Conservation (phyloP, 2,797 vertebrate genomes). For the Gastrophryne carolinensis region DNA sequence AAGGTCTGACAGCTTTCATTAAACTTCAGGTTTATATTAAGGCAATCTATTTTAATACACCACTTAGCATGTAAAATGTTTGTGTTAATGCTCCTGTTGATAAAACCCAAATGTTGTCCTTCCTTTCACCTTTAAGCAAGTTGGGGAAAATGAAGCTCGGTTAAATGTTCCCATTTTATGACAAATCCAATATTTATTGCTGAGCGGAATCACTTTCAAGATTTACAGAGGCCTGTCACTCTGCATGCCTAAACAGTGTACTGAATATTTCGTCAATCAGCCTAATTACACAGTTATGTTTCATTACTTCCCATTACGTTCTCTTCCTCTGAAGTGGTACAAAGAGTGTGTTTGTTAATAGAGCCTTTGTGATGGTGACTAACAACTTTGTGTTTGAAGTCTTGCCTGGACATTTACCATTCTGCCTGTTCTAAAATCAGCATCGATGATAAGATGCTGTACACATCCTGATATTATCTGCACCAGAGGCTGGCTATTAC, state of each 20-base stretch:
- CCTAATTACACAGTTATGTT: slow-evolving; percentile 50
- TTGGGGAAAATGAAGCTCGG: background rate
- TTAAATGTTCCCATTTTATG: slow-evolving; percentile 25
- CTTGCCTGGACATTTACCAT: slow-evolving; percentile 36
- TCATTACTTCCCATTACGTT: slow-evolving; percentile 50
- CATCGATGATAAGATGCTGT: slow-evolving; percentile 33
- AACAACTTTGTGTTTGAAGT: slow-evolving; percentile 47
- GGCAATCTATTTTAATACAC: too few relatives aligned
- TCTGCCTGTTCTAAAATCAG: slow-evolving; percentile 13
- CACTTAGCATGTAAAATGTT: too few relatives aligned
- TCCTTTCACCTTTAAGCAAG: slow-evolving; percentile 13
- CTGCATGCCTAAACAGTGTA: slow-evolving; percentile 40
- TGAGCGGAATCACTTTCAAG: slow-evolving; percentile 33
- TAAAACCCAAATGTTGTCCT: slow-evolving; percentile 4
- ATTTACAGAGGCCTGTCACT: slow-evolving; percentile 41
- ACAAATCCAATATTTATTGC: slow-evolving; percentile 45
- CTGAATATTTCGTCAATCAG: slow-evolving; percentile 45
- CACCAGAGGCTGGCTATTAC: slow-evolving; percentile 1
- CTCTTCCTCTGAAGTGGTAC: slow-evolving; percentile 37
- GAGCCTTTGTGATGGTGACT: slow-evolving; percentile 25
- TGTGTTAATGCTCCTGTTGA: background rate
- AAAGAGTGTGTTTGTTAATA: slow-evolving; percentile 46
- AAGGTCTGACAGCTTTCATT: too few relatives aligned
- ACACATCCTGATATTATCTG: slow-evolving; percentile 15
- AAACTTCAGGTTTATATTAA: too few relatives aligned